Conservation (phyloP, 2,888 invertebrate genomes). For the Urechis unicinctus region DNA sequence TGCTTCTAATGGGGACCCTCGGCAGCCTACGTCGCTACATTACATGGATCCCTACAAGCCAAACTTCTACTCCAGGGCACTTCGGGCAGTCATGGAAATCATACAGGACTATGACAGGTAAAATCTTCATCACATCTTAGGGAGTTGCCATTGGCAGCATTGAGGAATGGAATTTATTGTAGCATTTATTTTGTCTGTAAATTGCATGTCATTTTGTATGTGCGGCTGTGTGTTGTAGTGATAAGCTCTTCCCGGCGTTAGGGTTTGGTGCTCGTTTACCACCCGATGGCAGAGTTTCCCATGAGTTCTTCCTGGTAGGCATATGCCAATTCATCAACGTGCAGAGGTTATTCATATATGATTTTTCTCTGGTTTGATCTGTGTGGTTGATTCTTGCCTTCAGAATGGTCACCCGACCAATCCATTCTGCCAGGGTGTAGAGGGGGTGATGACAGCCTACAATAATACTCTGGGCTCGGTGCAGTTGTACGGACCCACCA, state of each 20-base stretch:
- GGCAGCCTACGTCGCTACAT: conserved; percentile 45
- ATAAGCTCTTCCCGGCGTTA: conserved; percentile 56
- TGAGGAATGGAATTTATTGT: too few species aligned
- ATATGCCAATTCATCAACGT: background rate
- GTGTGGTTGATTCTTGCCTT: conserved; percentile 10
- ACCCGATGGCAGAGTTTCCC: conserved; percentile 53
- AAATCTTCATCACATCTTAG: conserved; percentile 1
- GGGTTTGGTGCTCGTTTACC: conserved; percentile 57
- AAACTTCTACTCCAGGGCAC: conserved; percentile 54
- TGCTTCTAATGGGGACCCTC: conserved; percentile 52
- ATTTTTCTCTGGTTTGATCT: too few species aligned
- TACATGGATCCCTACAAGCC: conserved; percentile 48
- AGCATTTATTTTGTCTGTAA: background rate
- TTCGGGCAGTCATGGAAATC: conserved; percentile 52
- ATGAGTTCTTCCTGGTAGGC: conserved; percentile 54
- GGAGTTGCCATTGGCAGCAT: too few species aligned
- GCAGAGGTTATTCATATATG: background rate
- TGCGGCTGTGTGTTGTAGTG: conserved; percentile 35
- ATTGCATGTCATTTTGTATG: background rate
- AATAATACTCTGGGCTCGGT: conserved; percentile 32
- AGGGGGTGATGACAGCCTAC: conserved; percentile 41
- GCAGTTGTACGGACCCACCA: conserved; percentile 46
- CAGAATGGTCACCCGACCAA: conserved; percentile 56
- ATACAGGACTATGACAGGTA: conserved; percentile 52
- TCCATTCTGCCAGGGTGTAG: conserved; percentile 52